Percentiles rank a stretch among this genome's conserved stretches.
phyloP scores from a whole-genome alignment of 23 tunicate genomes.

The Trididemnum clinides region DNA sequence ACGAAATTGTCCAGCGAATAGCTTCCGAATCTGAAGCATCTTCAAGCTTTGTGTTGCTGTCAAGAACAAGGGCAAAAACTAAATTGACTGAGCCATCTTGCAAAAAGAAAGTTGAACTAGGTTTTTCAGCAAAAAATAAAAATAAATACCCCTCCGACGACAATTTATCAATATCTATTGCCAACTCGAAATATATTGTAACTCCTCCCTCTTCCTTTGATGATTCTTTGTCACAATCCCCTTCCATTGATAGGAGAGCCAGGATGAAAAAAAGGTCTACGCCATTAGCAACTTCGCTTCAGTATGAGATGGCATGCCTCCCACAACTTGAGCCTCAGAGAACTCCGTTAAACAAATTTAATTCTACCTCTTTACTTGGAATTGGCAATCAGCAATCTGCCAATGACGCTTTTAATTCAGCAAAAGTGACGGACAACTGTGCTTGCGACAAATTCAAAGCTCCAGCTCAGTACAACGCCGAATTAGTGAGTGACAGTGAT shows the following conservation, averaged over 20 bases:
- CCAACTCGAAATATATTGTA: background rate
- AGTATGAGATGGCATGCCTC: background rate
- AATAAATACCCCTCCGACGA: no score
- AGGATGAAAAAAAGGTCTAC: background rate
- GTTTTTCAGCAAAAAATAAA: no score
- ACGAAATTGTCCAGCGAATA: no score
- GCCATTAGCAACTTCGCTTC: background rate
- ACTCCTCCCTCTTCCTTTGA: background rate
- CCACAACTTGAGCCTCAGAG: background rate
- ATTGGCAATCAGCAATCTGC: background rate
- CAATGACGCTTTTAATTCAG: background rate
- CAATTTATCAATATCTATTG: background rate
- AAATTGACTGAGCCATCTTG: no score
- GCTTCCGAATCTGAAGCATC: no score
- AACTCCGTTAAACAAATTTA: background rate
- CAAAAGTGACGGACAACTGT: background rate
- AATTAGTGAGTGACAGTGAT: conserved; percentile 46
- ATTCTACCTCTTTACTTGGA: background rate
- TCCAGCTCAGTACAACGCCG: background rate
- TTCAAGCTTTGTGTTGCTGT: no score
- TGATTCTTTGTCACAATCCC: background rate
- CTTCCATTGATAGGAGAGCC: background rate
- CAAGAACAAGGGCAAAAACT: no score
- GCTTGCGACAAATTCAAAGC: background rate
- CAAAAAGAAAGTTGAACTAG: no score